Conservation (phyloP, 2,797 vertebrate genomes). For the Aplochiton taeniatus region DNA sequence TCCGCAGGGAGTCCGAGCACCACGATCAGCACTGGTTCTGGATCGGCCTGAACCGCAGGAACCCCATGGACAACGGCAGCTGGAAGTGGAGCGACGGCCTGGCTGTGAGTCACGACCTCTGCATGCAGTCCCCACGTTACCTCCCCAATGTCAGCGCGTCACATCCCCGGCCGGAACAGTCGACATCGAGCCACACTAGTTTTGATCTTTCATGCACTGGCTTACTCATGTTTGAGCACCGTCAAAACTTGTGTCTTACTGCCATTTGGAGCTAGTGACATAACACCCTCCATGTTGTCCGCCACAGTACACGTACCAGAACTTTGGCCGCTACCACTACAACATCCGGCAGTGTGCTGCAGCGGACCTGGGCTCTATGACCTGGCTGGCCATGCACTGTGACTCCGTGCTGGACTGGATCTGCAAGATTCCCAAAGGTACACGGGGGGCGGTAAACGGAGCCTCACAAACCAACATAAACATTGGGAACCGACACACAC, state of each 20-base stretch:
- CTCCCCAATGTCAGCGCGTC: too few relatives aligned
- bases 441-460: too few relatives aligned
- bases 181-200: too few relatives aligned
- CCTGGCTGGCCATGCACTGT: constrained; percentile 93
- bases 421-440: constrained; percentile 96
- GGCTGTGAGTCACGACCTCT: constrained; percentile 77
- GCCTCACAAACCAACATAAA: not conserved
- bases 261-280: not conserved
- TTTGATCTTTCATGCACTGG: too few relatives aligned
- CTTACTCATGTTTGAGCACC: not conserved
- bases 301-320: constrained; percentile 88
- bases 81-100: constrained; percentile 95
- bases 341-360: constrained; percentile 86
- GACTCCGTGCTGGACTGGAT: constrained; percentile 93
- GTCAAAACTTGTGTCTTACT: not conserved
- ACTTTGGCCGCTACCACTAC: constrained; percentile 87
- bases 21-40: constrained; percentile 97
- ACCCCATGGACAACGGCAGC: constrained; percentile 81
- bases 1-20: constrained; percentile 81
- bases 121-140: not conserved
- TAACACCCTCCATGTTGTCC: not conserved
- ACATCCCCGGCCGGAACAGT: too few relatives aligned
- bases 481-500: not conserved
- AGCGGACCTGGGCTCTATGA: constrained; percentile 87
- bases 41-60: constrained; percentile 92